These are phyloP conservation scores for Aleiodes testaceus DNA, from an alignment of 2,888 invertebrate species.

Conservation along the genomic window DNA sequence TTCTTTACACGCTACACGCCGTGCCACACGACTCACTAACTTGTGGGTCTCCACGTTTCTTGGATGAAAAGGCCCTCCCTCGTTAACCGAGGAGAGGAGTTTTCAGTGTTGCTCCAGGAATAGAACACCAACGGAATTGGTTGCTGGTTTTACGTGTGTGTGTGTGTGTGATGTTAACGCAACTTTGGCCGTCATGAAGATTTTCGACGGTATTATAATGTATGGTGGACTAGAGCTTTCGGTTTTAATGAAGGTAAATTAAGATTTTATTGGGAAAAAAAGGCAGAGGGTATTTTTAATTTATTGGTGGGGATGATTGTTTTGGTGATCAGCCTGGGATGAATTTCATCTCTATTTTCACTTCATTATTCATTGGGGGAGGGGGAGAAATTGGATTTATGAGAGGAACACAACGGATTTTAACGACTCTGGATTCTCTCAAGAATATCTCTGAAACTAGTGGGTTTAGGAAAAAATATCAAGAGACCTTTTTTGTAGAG, in stretches of 20 bases:
- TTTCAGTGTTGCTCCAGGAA: conserved; percentile 71
- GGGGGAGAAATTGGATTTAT: too few relatives aligned
- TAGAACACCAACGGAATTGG: conserved; percentile 65
- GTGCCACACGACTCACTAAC: conserved; percentile 57
- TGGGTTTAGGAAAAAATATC: too few relatives aligned
- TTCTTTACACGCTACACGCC: conserved; percentile 61
- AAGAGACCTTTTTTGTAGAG: too few relatives aligned
- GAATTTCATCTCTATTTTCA: too few relatives aligned
- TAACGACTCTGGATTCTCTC: too few relatives aligned
- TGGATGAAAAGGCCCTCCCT: conserved; percentile 51
- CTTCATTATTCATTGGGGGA: too few relatives aligned
- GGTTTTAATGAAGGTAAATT: background rate
- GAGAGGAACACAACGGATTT: too few relatives aligned
- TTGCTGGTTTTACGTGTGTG: background rate
- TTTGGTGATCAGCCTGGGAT: too few relatives aligned
- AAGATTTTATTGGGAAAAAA: background rate
- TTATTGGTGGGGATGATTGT: too few relatives aligned
- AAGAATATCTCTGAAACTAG: too few relatives aligned
- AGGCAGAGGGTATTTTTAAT: background rate
- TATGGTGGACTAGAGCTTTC: background rate
- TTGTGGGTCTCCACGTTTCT: conserved; percentile 49
- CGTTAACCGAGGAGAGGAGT: conserved; percentile 59
- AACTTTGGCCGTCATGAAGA: background rate
- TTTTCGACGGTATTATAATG: background rate
- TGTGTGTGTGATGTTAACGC: conserved; percentile 19